Percentiles rank a stretch among this genome's conserved stretches.
These are phyloP conservation scores for Artemisiospiza belli DNA, from an alignment of 2,113 vertebrate genomes.

Conservation along the genomic window DNA sequence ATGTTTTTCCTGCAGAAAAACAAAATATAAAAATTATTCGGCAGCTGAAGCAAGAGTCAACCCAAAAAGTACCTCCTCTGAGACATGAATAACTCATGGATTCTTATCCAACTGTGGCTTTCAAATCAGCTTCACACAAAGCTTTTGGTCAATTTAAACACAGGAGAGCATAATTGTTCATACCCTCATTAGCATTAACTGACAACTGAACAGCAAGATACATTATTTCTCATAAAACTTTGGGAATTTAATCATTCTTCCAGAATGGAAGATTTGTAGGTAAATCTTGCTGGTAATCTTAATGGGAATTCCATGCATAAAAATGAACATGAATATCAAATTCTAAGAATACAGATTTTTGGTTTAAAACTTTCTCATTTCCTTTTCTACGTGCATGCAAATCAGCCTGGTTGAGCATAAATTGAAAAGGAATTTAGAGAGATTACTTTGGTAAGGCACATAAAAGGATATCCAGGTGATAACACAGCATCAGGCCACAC, in stretches of 20 bases:
- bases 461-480: conserved; percentile 24
- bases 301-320: conserved; percentile 1
- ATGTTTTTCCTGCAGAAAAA: not conserved
- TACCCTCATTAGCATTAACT: not conserved
- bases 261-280: not conserved
- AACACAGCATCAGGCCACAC: not conserved
- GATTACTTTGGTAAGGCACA: conserved; percentile 13
- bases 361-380: conserved; percentile 17
- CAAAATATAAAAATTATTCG: not conserved
- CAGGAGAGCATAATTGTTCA: not conserved
- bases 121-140: not conserved
- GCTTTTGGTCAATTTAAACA: not conserved
- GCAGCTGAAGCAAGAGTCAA: conserved; percentile 2
- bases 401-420: conserved; percentile 29
- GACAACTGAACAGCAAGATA: not conserved
- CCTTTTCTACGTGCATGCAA: not conserved
- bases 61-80: conserved; percentile 7
- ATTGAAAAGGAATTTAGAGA: conserved; percentile 14
- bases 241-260: not conserved
- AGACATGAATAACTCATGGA: conserved; percentile 46
- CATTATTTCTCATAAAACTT: conserved; percentile 23
- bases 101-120: not conserved
- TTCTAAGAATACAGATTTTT: not conserved
- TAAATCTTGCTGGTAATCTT: conserved; percentile 14
- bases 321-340: conserved; percentile 1